These are phyloP conservation scores for Onchidella celtica DNA, from an alignment of 2,888 invertebrate genomes.

Conservation along the genomic window DNA sequence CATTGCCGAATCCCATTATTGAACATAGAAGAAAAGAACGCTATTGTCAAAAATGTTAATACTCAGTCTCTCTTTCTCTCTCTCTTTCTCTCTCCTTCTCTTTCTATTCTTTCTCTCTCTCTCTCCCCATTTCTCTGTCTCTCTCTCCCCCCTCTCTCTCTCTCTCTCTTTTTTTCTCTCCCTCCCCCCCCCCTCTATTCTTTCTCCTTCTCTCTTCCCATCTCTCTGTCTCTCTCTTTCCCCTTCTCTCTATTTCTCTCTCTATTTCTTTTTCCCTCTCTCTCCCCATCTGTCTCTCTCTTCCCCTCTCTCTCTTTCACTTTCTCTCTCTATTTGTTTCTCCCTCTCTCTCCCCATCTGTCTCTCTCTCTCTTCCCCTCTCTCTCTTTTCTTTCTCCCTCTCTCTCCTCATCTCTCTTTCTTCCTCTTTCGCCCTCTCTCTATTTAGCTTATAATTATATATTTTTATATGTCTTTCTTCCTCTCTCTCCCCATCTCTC, in stretches of 20 bases:
- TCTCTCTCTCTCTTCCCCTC: neutral
- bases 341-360: no score
- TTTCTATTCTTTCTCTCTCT: neutral
- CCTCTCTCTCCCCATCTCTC: no score
- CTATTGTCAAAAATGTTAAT: no score
- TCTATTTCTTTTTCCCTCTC: no score
- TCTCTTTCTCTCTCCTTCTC: neutral
- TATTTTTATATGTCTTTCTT: no score
- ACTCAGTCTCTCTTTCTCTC: neutral
- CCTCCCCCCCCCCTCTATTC: neutral
- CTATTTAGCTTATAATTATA: no score
- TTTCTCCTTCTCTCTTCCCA: neutral
- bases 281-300: no score
- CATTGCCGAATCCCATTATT: no score
- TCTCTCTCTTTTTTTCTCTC: neutral
- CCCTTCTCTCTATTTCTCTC: no score
- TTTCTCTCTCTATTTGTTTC: no score
- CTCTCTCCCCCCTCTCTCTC: neutral
- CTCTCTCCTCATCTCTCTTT: slow-evolving; percentile 8
- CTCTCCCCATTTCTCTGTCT: neutral
- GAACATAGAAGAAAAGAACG: no score
- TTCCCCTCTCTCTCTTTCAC: no score
- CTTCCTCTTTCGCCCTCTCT: neutral
- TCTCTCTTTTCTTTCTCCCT: neutral
- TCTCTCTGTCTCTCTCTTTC: neutral